These are phyloP conservation scores for Acestrorhynchus altus DNA, from an alignment of 2,797 vertebrate genomes.

Conservation along the genomic window DNA sequence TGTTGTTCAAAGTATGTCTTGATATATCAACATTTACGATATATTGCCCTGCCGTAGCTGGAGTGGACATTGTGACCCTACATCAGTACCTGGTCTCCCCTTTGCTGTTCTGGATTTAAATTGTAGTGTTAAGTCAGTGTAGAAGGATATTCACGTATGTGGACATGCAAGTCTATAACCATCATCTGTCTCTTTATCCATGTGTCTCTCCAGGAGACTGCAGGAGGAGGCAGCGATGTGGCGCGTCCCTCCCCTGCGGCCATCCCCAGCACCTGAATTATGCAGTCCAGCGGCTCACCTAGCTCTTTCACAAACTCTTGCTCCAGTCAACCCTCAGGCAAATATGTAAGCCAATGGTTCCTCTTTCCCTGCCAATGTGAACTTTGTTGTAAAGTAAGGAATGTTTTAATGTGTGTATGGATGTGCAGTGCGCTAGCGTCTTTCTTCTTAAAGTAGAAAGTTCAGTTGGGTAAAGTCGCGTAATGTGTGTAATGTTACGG, in stretches of 20 bases:
- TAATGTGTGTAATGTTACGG: background rate
- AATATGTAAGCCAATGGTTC: conserved; percentile 69
- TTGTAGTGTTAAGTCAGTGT: too few species aligned
- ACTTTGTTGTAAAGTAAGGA: background rate
- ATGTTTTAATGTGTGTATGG: background rate
- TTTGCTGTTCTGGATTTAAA: too few species aligned
- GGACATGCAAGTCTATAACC: background rate
- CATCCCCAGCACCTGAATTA: conserved; percentile 97
- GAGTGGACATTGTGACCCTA: too few species aligned
- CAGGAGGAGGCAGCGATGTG: conserved; percentile 90
- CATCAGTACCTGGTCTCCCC: too few species aligned
- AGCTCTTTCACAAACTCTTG: conserved; percentile 86
- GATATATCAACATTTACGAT: too few species aligned
- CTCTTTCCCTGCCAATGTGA: background rate
- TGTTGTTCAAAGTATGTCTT: too few species aligned
- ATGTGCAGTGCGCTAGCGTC: background rate
- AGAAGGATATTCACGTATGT: background rate
- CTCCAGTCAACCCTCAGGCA: conserved; percentile 82
- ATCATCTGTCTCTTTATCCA: background rate
- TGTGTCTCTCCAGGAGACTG: conserved; percentile 80
- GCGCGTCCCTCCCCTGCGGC: conserved; percentile 94
- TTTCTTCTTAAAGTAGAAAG: background rate
- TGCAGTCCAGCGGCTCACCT: conserved; percentile 88
- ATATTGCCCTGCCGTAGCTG: too few species aligned
- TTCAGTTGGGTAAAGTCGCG: background rate